These are phyloP conservation scores for Phymatocera aterrima DNA, from an alignment of 2,888 invertebrate genomes.

Conservation along the genomic window DNA sequence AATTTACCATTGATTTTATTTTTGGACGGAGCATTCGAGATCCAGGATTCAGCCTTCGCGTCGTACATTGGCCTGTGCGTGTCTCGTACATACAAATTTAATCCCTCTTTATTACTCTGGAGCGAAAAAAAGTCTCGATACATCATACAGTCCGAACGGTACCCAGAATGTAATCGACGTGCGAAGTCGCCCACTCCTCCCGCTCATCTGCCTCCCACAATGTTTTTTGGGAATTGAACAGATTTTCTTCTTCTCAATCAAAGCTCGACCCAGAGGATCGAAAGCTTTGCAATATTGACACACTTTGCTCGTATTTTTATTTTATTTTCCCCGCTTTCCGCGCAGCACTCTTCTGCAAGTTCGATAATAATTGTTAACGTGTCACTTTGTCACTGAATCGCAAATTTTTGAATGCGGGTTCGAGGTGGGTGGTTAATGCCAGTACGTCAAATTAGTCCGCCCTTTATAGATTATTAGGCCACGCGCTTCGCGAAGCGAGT, in stretches of 20 bases:
- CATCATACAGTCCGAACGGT: neutral
- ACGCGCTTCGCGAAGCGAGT: constrained; percentile 17
- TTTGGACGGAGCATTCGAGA: constrained; percentile 64
- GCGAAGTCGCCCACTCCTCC: neutral
- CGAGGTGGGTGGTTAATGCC: too few relatives aligned
- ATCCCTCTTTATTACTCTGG: neutral
- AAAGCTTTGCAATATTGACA: too few relatives aligned
- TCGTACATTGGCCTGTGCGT: constrained; percentile 23
- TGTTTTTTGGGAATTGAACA: too few relatives aligned
- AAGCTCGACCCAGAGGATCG: neutral
- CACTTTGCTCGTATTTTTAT: neutral
- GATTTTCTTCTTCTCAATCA: neutral
- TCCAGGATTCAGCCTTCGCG: constrained; percentile 62
- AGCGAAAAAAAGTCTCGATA: neutral
- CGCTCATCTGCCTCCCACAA: neutral
- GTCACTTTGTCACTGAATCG: neutral
- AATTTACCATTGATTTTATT: constrained; percentile 68
- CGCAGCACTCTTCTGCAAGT: neutral
- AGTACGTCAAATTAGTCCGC: constrained; percentile 5
- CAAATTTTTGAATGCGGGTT: too few relatives aligned
- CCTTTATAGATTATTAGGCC: constrained; percentile 9
- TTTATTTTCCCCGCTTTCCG: too few relatives aligned
- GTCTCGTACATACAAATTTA: neutral
- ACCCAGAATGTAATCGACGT: too few relatives aligned
- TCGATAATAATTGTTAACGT: neutral